These are phyloP conservation scores for Lathronympha strigana DNA, from an alignment of 2,888 invertebrate species.

Conservation along the genomic window DNA sequence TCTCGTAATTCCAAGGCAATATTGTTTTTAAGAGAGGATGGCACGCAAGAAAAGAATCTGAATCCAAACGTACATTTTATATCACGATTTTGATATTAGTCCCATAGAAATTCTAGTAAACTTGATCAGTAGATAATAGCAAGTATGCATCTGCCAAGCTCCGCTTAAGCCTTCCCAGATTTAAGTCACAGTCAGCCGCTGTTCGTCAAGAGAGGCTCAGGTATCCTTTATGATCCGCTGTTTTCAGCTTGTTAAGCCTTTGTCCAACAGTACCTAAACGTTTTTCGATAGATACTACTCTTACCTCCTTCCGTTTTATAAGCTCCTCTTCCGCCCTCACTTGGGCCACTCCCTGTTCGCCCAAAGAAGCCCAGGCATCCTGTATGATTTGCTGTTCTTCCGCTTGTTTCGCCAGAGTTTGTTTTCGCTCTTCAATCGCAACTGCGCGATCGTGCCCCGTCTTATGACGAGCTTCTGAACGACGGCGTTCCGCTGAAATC, in stretches of 20 bases:
- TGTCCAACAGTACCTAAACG: constrained; percentile 38
- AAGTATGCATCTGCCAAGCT: constrained; percentile 57
- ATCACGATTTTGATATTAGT: too few species aligned
- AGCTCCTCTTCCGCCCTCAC: constrained; percentile 54
- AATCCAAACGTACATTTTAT: too few species aligned
- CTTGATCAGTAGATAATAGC: constrained; percentile 37
- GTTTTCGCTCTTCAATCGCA: constrained; percentile 58
- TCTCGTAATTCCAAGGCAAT: too few species aligned
- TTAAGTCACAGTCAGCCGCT: constrained; percentile 54
- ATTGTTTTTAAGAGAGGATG: too few species aligned
- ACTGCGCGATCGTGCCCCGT: constrained; percentile 54
- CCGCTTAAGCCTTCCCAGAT: constrained; percentile 53
- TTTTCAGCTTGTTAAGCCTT: constrained; percentile 51
- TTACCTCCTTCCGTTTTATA: constrained; percentile 64
- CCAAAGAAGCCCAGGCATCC: constrained; percentile 67
- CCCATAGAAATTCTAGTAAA: neutral
- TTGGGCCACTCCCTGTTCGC: constrained; percentile 57
- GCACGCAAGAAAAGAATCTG: too few species aligned
- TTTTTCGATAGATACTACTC: neutral
- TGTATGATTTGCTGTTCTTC: constrained; percentile 53
- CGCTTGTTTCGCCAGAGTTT: constrained; percentile 47
- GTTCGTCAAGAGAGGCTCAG: constrained; percentile 66
- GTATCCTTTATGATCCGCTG: constrained; percentile 55
- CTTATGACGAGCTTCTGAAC: constrained; percentile 52
- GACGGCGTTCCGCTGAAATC: constrained; percentile 54